Evolutionary conservation across 2,113 vertebrate species (phyloP).

Genomic region (Lagopus leucura): DNA sequence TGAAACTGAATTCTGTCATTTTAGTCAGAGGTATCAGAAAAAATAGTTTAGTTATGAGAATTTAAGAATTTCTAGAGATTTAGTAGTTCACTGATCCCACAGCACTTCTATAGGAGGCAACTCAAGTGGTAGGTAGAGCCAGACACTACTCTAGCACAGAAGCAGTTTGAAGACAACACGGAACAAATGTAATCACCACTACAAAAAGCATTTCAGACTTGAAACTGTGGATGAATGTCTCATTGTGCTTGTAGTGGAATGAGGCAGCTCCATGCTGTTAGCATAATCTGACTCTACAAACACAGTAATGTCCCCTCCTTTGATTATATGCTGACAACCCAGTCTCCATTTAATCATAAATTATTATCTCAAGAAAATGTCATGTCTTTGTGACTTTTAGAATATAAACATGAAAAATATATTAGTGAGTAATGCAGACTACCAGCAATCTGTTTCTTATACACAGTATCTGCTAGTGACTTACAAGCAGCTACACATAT

Average conservation of each 20-base stretch:
- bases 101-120: neutral
- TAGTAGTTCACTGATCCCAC: neutral
- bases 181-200: neutral
- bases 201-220: neutral
- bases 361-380: constrained; percentile 8
- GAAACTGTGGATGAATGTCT: neutral
- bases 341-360: neutral
- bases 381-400: neutral
- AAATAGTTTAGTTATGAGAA: neutral
- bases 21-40: neutral
- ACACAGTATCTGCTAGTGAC: neutral
- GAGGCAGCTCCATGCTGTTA: neutral
- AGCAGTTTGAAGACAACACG: neutral
- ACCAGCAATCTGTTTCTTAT: neutral
- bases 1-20: neutral
- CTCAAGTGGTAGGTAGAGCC: neutral
- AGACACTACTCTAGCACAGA: neutral
- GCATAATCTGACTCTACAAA: neutral
- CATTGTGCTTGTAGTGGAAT: neutral
- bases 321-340: constrained; percentile 8
- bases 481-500: neutral
- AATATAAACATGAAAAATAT: neutral
- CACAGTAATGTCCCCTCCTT: neutral
- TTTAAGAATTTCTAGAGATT: neutral
- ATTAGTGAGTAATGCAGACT: neutral